Evolutionary conservation across 2,888 invertebrate species (phyloP), one percentile per base, ranked within the genome.

Genomic region (Xiphydria camelus): DNA sequence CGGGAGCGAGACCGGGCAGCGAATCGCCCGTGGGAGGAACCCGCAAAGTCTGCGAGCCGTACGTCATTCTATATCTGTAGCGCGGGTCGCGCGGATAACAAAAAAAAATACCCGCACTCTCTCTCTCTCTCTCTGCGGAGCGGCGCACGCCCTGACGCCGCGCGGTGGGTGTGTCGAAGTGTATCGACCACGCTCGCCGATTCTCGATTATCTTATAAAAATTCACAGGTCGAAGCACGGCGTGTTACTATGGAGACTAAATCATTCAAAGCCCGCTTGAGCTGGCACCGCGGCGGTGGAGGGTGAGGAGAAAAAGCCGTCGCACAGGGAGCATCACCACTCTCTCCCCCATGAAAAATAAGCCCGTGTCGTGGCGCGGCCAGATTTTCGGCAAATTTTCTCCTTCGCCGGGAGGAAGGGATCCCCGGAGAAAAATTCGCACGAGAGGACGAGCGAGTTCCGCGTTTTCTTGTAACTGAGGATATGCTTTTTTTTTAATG

Each of bases 31-130:
- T 48, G 59, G 58, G 59, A 47, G 56, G 54, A 55, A 59, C 55
- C 55, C 59, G 54, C 53, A 58, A 55, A 63, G 59, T 60, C 54
- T n/a, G n/a, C n/a, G n/a, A n/a, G n/a, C n/a, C n/a, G n/a, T n/a
- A n/a, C n/a, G n/a, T n/a, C n/a, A n/a, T n/a, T n/a, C n/a, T n/a
- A n/a, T n/a, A n/a, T n/a, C n/a, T n/a, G n/a, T n/a, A n/a, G n/a
- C n/a, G n/a, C n/a, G n/a, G n/a, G n/a, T n/a, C n/a, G n/a, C n/a
- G n/a, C n/a, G n/a, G n/a, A n/a, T n/a, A n/a, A n/a, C n/a, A n/a
- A n/a, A n/a, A n/a, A n/a, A n/a, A n/a, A n/a, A n/a, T n/a, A n/a
- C n/a, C n/a, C n/a, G n/a, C n/a, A n/a, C n/a, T n/a, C n/a, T n/a
- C n/a, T n/a, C n/a, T n/a, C n/a, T n/a, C n/a, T n/a, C n/a, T n/a